phyloP scores from a whole-genome alignment of 2,888 invertebrate genomes.

The Siphlonurus alternatus region DNA sequence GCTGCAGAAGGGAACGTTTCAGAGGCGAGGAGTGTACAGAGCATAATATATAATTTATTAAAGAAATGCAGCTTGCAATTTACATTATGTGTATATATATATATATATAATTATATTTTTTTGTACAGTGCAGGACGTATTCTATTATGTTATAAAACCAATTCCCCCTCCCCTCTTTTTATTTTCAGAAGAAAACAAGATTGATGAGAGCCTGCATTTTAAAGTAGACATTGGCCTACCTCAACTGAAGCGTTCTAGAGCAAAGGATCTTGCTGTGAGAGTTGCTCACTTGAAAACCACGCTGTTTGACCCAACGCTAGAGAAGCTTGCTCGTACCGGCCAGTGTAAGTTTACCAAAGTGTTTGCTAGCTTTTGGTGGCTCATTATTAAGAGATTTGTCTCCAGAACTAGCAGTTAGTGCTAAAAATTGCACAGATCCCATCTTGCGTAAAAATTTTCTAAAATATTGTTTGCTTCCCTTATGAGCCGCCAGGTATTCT shows the following conservation, averaged over 20 bases:
- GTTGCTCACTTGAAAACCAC: slow-evolving; percentile 37
- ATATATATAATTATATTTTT: slow-evolving; percentile 18
- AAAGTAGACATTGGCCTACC: slow-evolving; percentile 50
- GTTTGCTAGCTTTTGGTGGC: too few species aligned
- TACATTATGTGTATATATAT: too few species aligned
- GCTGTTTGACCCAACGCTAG: slow-evolving; percentile 35
- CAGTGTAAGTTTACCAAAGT: slow-evolving; percentile 30
- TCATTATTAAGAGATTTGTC: too few species aligned
- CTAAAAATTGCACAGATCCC: too few species aligned
- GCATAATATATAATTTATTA: too few species aligned
- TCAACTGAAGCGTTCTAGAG: slow-evolving; percentile 23
- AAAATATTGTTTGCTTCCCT: too few species aligned
- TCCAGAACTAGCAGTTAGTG: too few species aligned
- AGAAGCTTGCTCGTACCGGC: slow-evolving; percentile 42
- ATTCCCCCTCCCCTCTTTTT: slow-evolving; percentile 15
- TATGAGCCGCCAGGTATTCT: too few species aligned
- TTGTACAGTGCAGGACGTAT: slow-evolving; percentile 28
- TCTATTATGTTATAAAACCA: slow-evolving; percentile 27
- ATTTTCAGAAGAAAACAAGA: slow-evolving; percentile 28
- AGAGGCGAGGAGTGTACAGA: too few species aligned
- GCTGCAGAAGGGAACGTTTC: too few species aligned
- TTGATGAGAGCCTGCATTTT: slow-evolving; percentile 36
- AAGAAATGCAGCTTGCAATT: too few species aligned
- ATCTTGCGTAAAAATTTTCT: too few species aligned
- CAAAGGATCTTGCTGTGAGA: slow-evolving; percentile 30